phyloP scores from a whole-genome alignment of 2,888 invertebrate species.

The Chymomyza fuscimana region DNA sequence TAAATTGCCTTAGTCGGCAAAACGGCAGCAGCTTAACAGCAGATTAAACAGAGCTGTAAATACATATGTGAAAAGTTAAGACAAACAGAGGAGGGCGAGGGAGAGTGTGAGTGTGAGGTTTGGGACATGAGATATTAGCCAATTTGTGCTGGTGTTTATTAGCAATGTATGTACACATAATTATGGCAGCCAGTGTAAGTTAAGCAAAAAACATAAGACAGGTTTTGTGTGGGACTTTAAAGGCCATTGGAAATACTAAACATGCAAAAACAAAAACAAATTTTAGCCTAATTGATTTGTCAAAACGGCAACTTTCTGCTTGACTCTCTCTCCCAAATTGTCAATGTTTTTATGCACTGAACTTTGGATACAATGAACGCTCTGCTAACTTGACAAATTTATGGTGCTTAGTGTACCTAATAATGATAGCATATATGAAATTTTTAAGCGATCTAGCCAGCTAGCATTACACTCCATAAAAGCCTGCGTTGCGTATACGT shows the following conservation, averaged over 20 bases:
- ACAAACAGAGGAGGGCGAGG: constrained; percentile 14
- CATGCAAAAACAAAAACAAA: neutral
- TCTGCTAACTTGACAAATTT: no score
- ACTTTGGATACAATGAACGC: no score
- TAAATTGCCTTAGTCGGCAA: constrained; percentile 50
- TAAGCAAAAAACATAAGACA: neutral
- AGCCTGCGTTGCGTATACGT: no score
- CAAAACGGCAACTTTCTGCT: constrained; percentile 14
- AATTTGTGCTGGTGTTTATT: constrained; percentile 46
- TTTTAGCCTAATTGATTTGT: constrained; percentile 37
- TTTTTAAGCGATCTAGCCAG: no score
- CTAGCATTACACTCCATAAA: no score
- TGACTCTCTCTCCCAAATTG: no score
- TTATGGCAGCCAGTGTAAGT: constrained; percentile 29
- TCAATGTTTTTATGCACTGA: no score
- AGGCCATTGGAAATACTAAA: neutral
- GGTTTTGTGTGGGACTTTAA: neutral
- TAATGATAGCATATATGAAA: no score
- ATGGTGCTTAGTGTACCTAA: no score
- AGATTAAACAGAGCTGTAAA: constrained; percentile 57
- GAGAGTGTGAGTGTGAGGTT: neutral
- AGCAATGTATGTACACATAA: constrained; percentile 54
- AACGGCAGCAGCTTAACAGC: constrained; percentile 50
- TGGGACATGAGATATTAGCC: constrained; percentile 12
- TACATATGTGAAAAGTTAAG: constrained; percentile 21